Evolutionary conservation across 1,140 invertebrate genomes (phyloP), one percentile per base, ranked within the genome.

Genomic region (Zaprionus ornatus): DNA sequence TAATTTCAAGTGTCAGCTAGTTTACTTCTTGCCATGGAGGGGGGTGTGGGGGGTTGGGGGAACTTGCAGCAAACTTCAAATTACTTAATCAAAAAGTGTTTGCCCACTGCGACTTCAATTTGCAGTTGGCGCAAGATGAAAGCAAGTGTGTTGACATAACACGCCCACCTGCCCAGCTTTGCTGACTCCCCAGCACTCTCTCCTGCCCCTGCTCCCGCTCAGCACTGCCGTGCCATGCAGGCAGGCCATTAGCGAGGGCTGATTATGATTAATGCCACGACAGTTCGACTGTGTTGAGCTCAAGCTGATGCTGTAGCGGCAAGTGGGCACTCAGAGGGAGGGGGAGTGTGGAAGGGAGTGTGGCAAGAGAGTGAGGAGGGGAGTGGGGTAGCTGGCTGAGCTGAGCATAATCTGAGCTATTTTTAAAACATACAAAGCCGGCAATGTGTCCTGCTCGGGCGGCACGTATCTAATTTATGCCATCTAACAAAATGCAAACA

Each of bases 391-490:
- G 9, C 17, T 10, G 19, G 9, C 17, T 52, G 29, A 60, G 55
- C 67, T 64, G 29, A 60, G 55, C 67, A 67, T 71, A 72, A 77
- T 72, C 74, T 71, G 67, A 54, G 67, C 68, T 66, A 78, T 78
- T 78, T 78, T 77, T 77, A 77, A 74, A 77, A 50, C 37, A 64
- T 54, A 59, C 45, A 63, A 61, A 21, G 68, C 57, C 59, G 35
- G 48, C 61, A 79, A 64, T 75, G 64, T 71, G 57, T 56, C 48
- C 56, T 71, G 57, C 67, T 71, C 61, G 79, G 79, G 52, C 66
- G 80, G 84, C 84, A 88, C 84, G 84, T 88, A 88, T 88, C 84
- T 88, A 90, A 88, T 88, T 88, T 88, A 90, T 88, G 84, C 84
- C 71, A 88, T 88, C 84, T 88, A 80, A 85, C 82, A 85, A 86